phyloP scores from a whole-genome alignment of 1,140 invertebrate genomes.

The Ceratosolen solmsi region DNA sequence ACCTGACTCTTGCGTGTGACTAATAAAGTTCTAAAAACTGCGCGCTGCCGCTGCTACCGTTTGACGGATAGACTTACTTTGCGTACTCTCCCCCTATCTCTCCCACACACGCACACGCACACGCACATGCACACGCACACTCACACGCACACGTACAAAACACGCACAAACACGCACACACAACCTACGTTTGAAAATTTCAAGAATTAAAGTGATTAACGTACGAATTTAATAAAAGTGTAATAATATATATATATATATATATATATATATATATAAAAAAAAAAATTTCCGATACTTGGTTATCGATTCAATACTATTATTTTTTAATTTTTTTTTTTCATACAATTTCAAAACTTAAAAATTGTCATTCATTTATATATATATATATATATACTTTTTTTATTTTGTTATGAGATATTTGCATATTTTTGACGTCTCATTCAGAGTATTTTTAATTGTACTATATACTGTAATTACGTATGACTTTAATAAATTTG shows the following conservation, averaged over 20 bases:
- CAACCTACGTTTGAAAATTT: background rate
- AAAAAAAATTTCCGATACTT: conserved; percentile 3
- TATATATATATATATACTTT: too few species aligned
- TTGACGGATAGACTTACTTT: conserved; percentile 41
- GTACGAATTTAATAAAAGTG: background rate
- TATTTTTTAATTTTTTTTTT: background rate
- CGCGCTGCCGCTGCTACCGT: conserved; percentile 14
- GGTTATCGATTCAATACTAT: conserved; percentile 21
- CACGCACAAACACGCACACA: background rate
- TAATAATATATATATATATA: too few species aligned
- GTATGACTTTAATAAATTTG: background rate
- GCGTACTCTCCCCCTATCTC: background rate
- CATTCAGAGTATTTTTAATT: background rate
- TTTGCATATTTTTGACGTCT: background rate
- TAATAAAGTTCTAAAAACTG: conserved; percentile 51
- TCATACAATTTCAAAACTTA: too few species aligned
- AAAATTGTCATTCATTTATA: background rate
- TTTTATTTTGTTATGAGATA: background rate
- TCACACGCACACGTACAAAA: background rate
- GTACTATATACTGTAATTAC: background rate
- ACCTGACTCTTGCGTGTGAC: conserved; percentile 39
- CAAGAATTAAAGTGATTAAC: background rate
- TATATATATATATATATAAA: too few species aligned
- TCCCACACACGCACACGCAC: too few species aligned
- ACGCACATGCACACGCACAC: background rate